Evolutionary conservation across 2,888 invertebrate species (phyloP), one percentile per base, ranked within the genome.

Genomic region (Eupelmus urozonus): DNA sequence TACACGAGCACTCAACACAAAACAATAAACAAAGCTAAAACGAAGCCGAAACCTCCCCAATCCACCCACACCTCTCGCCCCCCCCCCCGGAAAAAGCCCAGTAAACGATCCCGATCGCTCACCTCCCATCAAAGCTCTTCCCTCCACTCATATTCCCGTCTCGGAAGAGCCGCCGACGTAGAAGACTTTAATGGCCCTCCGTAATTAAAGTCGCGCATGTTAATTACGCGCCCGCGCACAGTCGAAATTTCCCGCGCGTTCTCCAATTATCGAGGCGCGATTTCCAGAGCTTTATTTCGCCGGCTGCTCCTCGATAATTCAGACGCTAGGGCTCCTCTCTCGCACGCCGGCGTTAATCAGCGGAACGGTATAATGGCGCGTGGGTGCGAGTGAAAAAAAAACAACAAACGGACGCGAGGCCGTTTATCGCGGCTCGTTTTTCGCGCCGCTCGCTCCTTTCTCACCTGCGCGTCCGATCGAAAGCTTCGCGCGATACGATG

Each of bases 121-220:
- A 16, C 42, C n/a, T n/a, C n/a, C n/a, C n/a, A n/a, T n/a, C n/a
- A n/a, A n/a, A n/a, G n/a, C n/a, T n/a, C n/a, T n/a, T n/a, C n/a
- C n/a, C n/a, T n/a, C n/a, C n/a, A n/a, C n/a, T n/a, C n/a, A n/a
- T n/a, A n/a, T n/a, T n/a, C n/a, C n/a, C 11, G 9, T 16, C 9
- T 1, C 51, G 34, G 49, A 34, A 27, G 29, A 23, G 11, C 70
- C 66, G 34, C 40, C 65, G 66, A 70, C 40, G 74, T 66, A 77
- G 73, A 77, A 80, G 70, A 80, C 59, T 80, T 80, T 80, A 80
- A 80, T 77, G 65, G 65, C 51, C 40, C 57, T 70, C n/a, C 60
- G 69, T 70, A 76, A 80, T 80, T 80, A 73, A 70, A 49, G 59
- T 13, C 62, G 49, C 59, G 53, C 60, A 13, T 29, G 49, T 62